These are phyloP conservation scores for Dolomedes plantarius DNA, from an alignment of 2,888 invertebrate genomes.

Conservation along the genomic window DNA sequence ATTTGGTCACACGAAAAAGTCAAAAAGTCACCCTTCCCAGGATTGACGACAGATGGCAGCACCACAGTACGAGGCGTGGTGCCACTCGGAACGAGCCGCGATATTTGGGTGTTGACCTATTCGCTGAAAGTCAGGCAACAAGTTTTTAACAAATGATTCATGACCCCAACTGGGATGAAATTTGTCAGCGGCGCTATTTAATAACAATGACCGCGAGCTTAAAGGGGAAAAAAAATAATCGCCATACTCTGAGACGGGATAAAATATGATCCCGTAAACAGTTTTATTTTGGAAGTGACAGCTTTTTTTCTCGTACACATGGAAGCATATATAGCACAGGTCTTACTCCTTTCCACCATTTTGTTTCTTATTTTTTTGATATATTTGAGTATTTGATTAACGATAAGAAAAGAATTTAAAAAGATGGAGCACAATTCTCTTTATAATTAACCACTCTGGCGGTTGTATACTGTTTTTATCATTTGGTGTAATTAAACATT, in stretches of 20 bases:
- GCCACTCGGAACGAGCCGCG: conserved; percentile 28
- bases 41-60: background rate
- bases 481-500: no score
- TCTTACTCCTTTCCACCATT: background rate
- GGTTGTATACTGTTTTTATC: no score
- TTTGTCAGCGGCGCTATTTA: conserved; percentile 62
- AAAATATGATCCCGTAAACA: conserved; percentile 42
- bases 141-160: conserved; percentile 49
- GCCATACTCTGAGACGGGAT: conserved; percentile 6
- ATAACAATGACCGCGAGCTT: conserved; percentile 53
- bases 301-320: background rate
- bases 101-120: conserved; percentile 50
- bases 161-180: conserved; percentile 46
- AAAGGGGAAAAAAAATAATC: conserved; percentile 10
- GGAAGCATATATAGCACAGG: background rate
- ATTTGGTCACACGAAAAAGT: no score
- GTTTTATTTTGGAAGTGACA: conserved; percentile 14
- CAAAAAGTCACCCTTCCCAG: no score
- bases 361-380: no score
- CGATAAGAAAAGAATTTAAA: no score
- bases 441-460: no score
- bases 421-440: no score
- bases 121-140: conserved; percentile 30
- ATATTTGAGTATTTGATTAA: no score
- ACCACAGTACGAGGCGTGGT: conserved; percentile 25